These are phyloP conservation scores for Rhinoptilus africanus DNA, from an alignment of 2,113 vertebrate genomes.

Conservation along the genomic window DNA sequence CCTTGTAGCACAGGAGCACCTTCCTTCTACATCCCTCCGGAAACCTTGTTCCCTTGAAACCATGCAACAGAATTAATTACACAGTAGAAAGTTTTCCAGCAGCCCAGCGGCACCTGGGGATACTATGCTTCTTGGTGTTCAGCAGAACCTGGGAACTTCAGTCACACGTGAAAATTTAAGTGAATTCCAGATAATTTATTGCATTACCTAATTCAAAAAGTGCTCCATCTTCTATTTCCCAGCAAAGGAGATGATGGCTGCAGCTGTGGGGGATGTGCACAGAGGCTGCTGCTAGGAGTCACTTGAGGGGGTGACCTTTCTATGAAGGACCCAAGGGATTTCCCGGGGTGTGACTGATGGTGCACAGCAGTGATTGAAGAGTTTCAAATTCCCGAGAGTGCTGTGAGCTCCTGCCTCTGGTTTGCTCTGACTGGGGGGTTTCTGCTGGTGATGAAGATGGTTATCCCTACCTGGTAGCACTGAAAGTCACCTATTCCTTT, in stretches of 20 bases:
- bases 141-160: not conserved
- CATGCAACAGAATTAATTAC: not conserved
- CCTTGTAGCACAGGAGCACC: not conserved
- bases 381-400: not conserved
- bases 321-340: not conserved
- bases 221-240: not conserved
- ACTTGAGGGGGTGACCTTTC: not conserved
- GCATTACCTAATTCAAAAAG: not conserved
- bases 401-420: not conserved
- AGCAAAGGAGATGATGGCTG: not conserved
- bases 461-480: not conserved
- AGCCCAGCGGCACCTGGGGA: accelerated
- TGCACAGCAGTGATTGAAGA: not conserved
- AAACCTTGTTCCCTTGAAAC: not conserved
- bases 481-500: not conserved
- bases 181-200: not conserved
- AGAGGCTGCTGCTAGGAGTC: not conserved
- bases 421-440: not conserved
- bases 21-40: accelerated
- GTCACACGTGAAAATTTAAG: not conserved
- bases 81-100: not conserved
- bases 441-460: not conserved
- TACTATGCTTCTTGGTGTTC: accelerated
- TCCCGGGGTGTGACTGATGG: not conserved
- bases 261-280: not conserved